phyloP scores from a whole-genome alignment of 2,888 invertebrate genomes.

The Tenthredo scrophulariae region DNA sequence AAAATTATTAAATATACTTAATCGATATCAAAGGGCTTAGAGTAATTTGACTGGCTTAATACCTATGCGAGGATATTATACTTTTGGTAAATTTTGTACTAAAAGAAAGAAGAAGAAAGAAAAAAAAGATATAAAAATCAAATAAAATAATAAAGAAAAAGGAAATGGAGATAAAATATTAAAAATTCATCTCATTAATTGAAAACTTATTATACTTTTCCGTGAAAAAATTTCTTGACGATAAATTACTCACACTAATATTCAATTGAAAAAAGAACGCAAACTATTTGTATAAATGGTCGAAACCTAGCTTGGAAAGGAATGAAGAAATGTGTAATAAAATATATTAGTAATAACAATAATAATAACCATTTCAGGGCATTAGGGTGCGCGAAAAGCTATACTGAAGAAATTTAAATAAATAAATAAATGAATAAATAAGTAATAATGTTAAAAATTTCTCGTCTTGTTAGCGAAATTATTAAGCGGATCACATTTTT shows the following conservation, averaged over 20 bases:
- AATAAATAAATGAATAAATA: background rate
- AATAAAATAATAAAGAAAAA: background rate
- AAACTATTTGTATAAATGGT: background rate
- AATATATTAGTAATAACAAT: conserved; percentile 6
- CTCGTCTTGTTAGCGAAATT: conserved; percentile 28
- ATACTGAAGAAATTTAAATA: background rate
- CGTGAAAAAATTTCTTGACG: background rate
- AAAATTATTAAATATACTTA: background rate
- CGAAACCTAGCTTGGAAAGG: background rate
- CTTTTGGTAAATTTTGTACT: background rate
- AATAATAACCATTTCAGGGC: conserved; percentile 24
- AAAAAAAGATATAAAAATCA: background rate
- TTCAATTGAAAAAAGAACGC: background rate
- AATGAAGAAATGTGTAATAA: background rate
- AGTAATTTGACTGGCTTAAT: background rate
- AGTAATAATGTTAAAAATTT: background rate
- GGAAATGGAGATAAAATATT: background rate
- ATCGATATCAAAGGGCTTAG: background rate
- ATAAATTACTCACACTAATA: background rate
- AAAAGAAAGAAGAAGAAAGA: background rate
- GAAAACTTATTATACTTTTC: background rate
- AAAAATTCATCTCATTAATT: background rate
- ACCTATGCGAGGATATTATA: background rate
- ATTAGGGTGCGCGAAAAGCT: conserved; percentile 23
- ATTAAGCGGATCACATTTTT: background rate